Base-by-base conservation (phyloP, 2,797 vertebrate species). In the Lepus townsendii region DNA sequence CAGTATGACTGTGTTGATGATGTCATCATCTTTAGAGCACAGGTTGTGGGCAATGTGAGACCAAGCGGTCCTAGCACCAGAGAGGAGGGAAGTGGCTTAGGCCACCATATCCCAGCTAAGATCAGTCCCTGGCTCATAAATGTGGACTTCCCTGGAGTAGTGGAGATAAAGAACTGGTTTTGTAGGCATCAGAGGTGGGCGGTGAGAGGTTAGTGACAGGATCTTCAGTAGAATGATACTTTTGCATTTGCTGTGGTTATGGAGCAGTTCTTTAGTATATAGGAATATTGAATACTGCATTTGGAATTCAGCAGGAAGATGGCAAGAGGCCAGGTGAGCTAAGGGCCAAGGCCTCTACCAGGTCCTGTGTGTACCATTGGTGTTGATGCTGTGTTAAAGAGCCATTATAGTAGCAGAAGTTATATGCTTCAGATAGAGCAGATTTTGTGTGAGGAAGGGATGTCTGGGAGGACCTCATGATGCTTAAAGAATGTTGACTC, bases 221-320 rank as follows among this genome's bases (percentile, higher is more conserved):
- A 22, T 78, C 57, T 88, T 73, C 27, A 68, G 63, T 35, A 60
- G 88, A 69, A 20, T 62, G 24, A 35, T 3, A 17, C 83, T 92
- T 96, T 88, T 92, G 65, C 30, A 47, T 91, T 95, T 91, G 66
- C 83, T 95, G 82, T 78, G 20, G 32, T 85, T 75, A 27, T 76
- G 60, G 16, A 71, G 35, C 42, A 90, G 6, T 93, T 94, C 38
- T 90, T 95, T n/a, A 26, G 52, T n/a, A 9, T 77, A 20, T 65
- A 54, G 62, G 69, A 57, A 86, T 42, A 69, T 27, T 65, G 32
- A 92, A 68, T 69, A 68, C 35, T 52, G 65, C 91, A 38, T 93
- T 52, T 62, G 83, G 76, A 82, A 90, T 73, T 75, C 54, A 63
- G 60, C 24, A 54, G 52, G 63, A 92, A 88, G 73, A 52, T 90